phyloP scores from a whole-genome alignment of 2,888 invertebrate genomes.

The Caenorhabditis plicata region DNA sequence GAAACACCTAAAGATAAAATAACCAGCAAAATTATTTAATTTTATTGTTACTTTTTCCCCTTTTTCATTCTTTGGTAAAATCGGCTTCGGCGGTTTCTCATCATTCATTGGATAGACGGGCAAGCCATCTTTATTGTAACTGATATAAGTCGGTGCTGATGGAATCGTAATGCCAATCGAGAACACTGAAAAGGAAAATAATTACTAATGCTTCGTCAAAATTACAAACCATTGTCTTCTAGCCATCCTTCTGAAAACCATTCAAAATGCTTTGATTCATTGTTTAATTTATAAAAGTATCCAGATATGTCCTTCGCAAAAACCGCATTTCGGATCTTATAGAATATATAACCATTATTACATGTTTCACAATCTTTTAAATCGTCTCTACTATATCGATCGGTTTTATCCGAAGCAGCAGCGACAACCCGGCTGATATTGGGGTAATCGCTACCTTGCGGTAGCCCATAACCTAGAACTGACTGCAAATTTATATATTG shows the following conservation, averaged over 20 bases:
- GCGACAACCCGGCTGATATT: constrained; percentile 2
- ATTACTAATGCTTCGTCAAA: not conserved
- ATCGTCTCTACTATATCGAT: constrained; percentile 16
- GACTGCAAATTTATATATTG: no score
- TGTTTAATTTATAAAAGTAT: constrained; percentile 24
- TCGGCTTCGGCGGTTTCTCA: constrained; percentile 11
- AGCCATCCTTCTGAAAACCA: constrained; percentile 23
- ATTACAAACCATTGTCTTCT: constrained; percentile 18
- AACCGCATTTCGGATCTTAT: constrained; percentile 6
- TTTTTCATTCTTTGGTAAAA: constrained; percentile 16
- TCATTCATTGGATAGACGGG: constrained; percentile 22
- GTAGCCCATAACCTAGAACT: constrained; percentile 21
- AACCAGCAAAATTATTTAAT: not conserved
- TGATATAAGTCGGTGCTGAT: constrained; percentile 15
- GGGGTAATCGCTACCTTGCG: constrained; percentile 17
- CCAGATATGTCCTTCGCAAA: constrained; percentile 27
- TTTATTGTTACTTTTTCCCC: constrained; percentile 10
- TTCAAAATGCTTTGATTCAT: constrained; percentile 15
- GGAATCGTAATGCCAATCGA: constrained; percentile 10
- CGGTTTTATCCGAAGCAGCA: constrained; percentile 1
- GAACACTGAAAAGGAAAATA: constrained; percentile 11
- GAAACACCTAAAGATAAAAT: constrained; percentile 15
- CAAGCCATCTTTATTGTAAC: constrained; percentile 13
- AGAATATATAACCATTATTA: constrained; percentile 22
- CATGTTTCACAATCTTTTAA: constrained; percentile 7